These are phyloP conservation scores for Trichosurus vulpecula DNA, from an alignment of 2,797 vertebrate species.

Conservation along the genomic window DNA sequence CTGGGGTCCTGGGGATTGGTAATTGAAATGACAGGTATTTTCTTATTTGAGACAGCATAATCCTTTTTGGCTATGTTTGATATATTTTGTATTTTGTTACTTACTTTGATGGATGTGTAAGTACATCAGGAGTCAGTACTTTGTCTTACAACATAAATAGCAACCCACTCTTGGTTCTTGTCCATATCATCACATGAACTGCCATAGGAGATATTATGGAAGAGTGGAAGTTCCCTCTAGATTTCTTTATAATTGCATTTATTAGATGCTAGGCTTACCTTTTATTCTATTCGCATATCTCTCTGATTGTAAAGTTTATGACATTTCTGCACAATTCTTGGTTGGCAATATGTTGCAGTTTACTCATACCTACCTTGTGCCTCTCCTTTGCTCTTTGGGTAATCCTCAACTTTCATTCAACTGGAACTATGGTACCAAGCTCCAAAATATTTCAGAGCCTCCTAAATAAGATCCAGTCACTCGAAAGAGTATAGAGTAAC, in stretches of 20 bases:
- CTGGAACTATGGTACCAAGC: background rate
- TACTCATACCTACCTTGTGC: background rate
- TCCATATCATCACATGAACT: background rate
- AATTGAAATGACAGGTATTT: slow-evolving; percentile 54
- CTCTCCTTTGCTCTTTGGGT: background rate
- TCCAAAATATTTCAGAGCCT: background rate
- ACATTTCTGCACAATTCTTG: background rate
- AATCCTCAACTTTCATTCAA: background rate
- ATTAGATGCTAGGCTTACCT: background rate
- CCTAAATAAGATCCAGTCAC: background rate
- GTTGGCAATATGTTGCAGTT: background rate
- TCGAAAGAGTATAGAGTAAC: background rate
- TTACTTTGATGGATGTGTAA: background rate
- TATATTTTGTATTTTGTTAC: slow-evolving; percentile 15
- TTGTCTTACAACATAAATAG: background rate
- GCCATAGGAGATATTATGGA: background rate
- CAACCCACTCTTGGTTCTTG: background rate
- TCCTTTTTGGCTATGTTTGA: background rate
- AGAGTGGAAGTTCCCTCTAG: background rate
- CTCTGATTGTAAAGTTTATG: background rate
- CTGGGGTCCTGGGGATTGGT: background rate
- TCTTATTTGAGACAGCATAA: slow-evolving; percentile 31
- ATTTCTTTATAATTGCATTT: background rate
- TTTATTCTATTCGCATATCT: background rate
- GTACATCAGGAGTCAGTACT: background rate